These are phyloP conservation scores for Pararge aegeria DNA, from an alignment of 1,140 invertebrate species.

Conservation along the genomic window DNA sequence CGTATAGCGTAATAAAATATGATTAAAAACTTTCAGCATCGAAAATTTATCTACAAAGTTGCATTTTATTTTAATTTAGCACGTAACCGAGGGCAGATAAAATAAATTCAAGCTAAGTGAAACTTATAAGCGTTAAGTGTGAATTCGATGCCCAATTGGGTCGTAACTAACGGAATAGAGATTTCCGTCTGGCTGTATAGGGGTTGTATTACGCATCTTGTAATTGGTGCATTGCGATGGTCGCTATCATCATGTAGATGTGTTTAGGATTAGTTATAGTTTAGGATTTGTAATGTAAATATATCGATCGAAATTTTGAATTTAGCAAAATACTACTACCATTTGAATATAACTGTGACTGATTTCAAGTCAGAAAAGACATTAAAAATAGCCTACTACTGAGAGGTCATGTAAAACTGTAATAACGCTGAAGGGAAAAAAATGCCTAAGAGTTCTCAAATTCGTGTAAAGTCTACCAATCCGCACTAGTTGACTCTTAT, in stretches of 20 bases:
- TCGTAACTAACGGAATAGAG: conserved; percentile 18
- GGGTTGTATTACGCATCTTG: background rate
- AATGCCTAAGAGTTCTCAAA: too few species aligned
- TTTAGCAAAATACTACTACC: too few species aligned
- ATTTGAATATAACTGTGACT: too few species aligned
- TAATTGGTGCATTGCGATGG: background rate
- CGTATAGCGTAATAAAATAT: conserved; percentile 18
- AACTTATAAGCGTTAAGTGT: conserved; percentile 27
- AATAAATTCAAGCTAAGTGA: conserved; percentile 26
- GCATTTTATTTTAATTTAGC: conserved; percentile 26
- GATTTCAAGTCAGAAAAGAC: too few species aligned
- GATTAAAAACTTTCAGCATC: conserved; percentile 22
- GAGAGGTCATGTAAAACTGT: too few species aligned
- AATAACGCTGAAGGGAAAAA: too few species aligned
- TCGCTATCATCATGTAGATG: background rate
- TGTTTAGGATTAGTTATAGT: too few species aligned
- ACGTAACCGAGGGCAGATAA: conserved; percentile 13
- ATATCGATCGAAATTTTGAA: too few species aligned
- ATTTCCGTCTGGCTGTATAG: conserved; percentile 10
- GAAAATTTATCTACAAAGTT: conserved; percentile 22
- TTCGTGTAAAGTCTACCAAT: too few species aligned
- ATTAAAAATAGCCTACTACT: too few species aligned
- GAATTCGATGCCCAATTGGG: conserved; percentile 20
- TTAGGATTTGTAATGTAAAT: too few species aligned
- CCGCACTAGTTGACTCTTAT: too few species aligned